Percentiles rank a stretch among this genome's conserved stretches.
phyloP scores from a whole-genome alignment of 2,113 vertebrate genomes.

The Aplodontia rufa region DNA sequence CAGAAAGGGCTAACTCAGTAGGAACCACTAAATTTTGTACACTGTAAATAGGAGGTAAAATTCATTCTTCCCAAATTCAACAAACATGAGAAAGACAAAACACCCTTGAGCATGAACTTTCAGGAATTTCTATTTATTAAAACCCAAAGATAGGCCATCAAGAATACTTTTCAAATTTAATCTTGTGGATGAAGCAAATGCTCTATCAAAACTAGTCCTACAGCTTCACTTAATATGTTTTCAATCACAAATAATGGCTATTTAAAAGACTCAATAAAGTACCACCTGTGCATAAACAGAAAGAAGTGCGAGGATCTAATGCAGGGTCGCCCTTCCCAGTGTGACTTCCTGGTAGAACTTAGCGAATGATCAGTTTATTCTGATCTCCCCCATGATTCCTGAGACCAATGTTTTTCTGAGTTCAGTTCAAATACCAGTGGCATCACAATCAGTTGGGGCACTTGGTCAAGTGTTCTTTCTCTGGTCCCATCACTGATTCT shows the following conservation, averaged over 20 bases:
- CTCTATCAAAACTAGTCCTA: constrained; percentile 38
- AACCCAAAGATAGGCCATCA: constrained; percentile 36
- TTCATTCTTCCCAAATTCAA: constrained; percentile 50
- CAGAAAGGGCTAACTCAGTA: constrained; percentile 54
- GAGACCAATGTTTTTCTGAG: neutral
- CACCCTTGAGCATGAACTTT: constrained; percentile 27
- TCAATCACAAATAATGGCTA: constrained; percentile 39
- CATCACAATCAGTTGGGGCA: neutral
- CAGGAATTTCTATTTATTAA: constrained; percentile 57
- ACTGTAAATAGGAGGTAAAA: constrained; percentile 25
- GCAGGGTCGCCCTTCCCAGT: neutral
- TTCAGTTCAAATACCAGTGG: neutral
- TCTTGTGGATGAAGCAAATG: constrained; percentile 43
- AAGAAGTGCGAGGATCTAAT: neutral
- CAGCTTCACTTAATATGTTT: constrained; percentile 23
- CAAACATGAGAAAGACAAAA: constrained; percentile 47
- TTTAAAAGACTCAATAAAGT: constrained; percentile 38
- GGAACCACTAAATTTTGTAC: constrained; percentile 19
- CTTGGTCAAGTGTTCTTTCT: neutral
- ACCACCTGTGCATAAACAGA: constrained; percentile 34
- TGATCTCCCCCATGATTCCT: neutral
- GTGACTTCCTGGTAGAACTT: neutral
- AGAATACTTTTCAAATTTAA: constrained; percentile 53
- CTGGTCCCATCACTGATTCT: neutral
- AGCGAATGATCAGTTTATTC: neutral